Conservation (phyloP, 2,888 invertebrate species). For the Priocnemis perturbator region DNA sequence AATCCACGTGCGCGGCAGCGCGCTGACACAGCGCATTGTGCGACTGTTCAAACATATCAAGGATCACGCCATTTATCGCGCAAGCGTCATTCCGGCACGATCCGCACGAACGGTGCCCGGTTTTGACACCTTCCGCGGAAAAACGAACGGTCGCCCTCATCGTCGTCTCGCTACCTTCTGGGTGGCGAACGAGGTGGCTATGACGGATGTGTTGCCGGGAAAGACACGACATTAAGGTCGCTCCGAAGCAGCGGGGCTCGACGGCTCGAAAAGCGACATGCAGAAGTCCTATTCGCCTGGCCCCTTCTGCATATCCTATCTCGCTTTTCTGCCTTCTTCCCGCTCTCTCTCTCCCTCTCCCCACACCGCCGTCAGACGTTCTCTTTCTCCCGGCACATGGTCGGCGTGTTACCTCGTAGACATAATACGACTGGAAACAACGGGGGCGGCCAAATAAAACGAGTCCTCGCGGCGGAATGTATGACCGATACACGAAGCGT, state of each 20-base stretch:
- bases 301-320: constrained; percentile 6
- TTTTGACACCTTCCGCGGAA: constrained; percentile 8
- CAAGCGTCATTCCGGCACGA: too few relatives aligned
- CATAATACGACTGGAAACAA: constrained; percentile 65
- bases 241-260: constrained; percentile 22
- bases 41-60: not conserved
- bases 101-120: not conserved
- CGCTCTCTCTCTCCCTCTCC: constrained; percentile 6
- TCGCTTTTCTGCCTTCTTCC: not conserved
- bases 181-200: constrained; percentile 28
- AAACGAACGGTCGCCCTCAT: constrained; percentile 26
- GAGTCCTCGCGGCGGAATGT: constrained; percentile 49
- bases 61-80: too few relatives aligned
- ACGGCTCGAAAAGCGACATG: constrained; percentile 14
- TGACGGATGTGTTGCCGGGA: constrained; percentile 40
- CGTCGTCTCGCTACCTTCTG: constrained; percentile 25
- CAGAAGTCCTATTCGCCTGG: constrained; percentile 27
- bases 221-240: constrained; percentile 43
- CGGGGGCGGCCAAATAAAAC: constrained; percentile 62
- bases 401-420: constrained; percentile 59
- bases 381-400: constrained; percentile 14
- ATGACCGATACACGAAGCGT: constrained; percentile 63
- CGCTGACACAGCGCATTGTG: constrained; percentile 45
- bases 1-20: too few relatives aligned
- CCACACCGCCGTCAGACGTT: not conserved